Evolutionary conservation across 2,888 invertebrate genomes (phyloP).

Genomic region (Hemaris fuciformis): DNA sequence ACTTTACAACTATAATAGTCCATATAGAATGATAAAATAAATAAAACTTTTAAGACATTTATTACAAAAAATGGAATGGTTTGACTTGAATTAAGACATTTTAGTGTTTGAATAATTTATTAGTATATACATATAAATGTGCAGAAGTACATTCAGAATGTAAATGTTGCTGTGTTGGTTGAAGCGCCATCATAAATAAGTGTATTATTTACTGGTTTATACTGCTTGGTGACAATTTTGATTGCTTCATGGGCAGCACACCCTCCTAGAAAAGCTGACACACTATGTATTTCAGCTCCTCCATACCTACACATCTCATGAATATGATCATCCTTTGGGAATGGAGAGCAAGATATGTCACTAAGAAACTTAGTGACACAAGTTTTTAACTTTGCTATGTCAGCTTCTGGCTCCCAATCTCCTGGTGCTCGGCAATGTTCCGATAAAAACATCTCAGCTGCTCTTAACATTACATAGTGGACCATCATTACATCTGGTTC

Average conservation of each 20-base stretch:
- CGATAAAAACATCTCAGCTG: conserved; percentile 93
- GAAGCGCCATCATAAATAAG: conserved; percentile 97
- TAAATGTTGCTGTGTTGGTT: conserved; percentile 91
- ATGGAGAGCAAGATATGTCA: conserved; percentile 91
- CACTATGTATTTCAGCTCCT: conserved; percentile 95
- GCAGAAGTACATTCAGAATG: conserved; percentile 31
- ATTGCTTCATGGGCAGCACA: conserved; percentile 97
- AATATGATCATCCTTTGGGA: conserved; percentile 94
- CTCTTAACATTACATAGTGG: conserved; percentile 93
- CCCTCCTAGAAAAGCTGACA: conserved; percentile 95
- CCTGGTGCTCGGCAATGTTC: conserved; percentile 96
- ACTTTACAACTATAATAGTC: too few species aligned
- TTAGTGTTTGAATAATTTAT: neutral
- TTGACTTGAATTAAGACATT: neutral
- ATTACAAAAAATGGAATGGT: too few species aligned
- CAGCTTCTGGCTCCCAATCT: conserved; percentile 93
- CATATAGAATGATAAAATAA: too few species aligned
- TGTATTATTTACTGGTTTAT: conserved; percentile 97
- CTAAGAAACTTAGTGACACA: conserved; percentile 87
- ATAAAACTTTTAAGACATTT: too few species aligned
- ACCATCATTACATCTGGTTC: conserved; percentile 93
- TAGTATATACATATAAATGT: neutral
- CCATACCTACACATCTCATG: conserved; percentile 98
- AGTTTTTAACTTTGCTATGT: conserved; percentile 92
- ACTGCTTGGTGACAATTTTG: conserved; percentile 97